A percentile compares a stretch with the other conserved stretches of the same genome.
Evolutionary conservation across 2,113 vertebrate genomes (phyloP).

Genomic region (Labeo catla): DNA sequence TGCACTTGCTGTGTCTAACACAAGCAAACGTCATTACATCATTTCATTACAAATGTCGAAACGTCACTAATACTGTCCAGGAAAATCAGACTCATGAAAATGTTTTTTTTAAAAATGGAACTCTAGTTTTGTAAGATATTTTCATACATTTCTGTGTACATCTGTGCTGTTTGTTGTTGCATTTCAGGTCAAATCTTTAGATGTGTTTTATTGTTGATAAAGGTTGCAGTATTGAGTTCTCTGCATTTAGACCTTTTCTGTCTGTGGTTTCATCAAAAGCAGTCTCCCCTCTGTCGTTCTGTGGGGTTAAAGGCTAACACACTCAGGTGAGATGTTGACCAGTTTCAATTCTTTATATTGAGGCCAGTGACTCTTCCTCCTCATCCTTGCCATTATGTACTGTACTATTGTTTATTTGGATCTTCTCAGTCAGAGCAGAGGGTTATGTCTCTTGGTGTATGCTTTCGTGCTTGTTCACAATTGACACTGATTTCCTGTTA

Average conservation of each 20-base stretch:
- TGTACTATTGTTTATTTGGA: slow-evolving; percentile 10
- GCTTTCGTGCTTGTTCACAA: background rate
- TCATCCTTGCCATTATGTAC: slow-evolving; percentile 17
- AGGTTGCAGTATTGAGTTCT: slow-evolving; percentile 29
- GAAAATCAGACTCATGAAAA: background rate
- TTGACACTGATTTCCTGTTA: background rate
- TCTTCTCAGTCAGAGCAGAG: background rate
- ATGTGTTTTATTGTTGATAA: slow-evolving; percentile 23
- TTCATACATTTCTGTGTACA: background rate
- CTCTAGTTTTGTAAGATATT: slow-evolving; percentile 7
- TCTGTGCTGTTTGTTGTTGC: background rate
- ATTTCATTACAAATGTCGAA: background rate
- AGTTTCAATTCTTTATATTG: slow-evolving; percentile 23
- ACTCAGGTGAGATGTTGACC: background rate
- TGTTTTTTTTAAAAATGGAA: background rate
- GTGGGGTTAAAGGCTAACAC: slow-evolving; percentile 17
- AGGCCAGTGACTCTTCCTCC: background rate
- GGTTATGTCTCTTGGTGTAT: background rate
- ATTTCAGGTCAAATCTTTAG: slow-evolving; percentile 1
- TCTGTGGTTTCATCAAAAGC: background rate
- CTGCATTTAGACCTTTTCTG: background rate
- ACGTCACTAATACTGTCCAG: background rate
- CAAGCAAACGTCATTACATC: background rate
- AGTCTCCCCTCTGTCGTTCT: background rate
- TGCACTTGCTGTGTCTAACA: background rate